Conservation (phyloP, 53 echinoderm and acorn worm genomes). For the Henricia sp. region DNA sequence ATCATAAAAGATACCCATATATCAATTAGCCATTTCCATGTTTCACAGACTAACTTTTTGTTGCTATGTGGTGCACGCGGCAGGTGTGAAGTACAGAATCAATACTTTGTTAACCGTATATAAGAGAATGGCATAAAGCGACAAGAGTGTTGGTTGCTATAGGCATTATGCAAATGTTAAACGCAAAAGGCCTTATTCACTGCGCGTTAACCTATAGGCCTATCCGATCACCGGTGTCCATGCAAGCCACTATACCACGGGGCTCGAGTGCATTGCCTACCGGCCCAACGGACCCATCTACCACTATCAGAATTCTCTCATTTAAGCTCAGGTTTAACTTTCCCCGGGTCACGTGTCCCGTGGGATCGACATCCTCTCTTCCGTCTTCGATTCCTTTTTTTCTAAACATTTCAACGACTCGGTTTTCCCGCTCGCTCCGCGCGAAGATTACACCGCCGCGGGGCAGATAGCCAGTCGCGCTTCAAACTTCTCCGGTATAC, state of each 20-base stretch:
- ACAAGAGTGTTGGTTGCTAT: no score
- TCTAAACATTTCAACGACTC: conserved; percentile 39
- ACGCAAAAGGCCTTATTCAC: no score
- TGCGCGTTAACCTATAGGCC: neutral
- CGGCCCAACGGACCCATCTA: conserved; percentile 3
- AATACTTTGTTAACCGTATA: no score
- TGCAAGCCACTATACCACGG: no score
- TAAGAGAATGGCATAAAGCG: no score
- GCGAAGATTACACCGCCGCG: conserved; percentile 25
- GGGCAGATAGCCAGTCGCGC: conserved; percentile 2
- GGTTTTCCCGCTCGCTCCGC: conserved; percentile 18
- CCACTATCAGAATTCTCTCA: conserved; percentile 25
- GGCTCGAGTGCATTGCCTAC: conserved; percentile 1
- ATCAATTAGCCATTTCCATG: no score
- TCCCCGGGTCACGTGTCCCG: conserved; percentile 7
- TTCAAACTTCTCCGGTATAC: conserved; percentile 28
- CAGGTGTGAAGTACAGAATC: no score
- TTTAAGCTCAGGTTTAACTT: conserved; percentile 29
- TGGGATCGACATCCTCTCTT: conserved; percentile 18
- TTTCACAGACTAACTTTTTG: no score
- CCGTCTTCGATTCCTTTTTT: neutral
- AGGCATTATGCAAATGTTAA: no score
- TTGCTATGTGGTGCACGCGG: no score
- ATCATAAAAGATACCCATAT: no score
- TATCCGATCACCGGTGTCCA: no score